Base-by-base conservation (phyloP, 2,888 invertebrate genomes). In the Clitarchus hookeri region DNA sequence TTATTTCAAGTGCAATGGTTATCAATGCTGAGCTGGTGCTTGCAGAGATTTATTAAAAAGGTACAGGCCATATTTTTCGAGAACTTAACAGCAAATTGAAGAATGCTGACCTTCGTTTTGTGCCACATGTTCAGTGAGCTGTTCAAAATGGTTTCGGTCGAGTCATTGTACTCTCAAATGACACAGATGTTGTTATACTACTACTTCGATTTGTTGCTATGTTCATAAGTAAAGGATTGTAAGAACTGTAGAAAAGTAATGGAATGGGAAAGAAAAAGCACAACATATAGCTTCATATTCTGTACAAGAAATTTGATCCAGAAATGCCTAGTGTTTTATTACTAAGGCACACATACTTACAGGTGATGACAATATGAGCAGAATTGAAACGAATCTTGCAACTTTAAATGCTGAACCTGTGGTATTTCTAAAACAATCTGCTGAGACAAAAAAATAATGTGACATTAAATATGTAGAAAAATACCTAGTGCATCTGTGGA, bases 1-100 rank as follows among this genome's bases (percentile, higher is more conserved):
- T n/a, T 79, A 79, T 79, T n/a, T 12, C 79, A 79, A 79, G 79
- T 79, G 79, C 13, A 79, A n/a, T 79, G n/a, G 23, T 79, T 79
- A n/a, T 79, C 23, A 79, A 79, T 79, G 79, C 12, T 13, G 13
- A 79, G 0, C 23, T 19, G 13, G 23, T n/a, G 13, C 79, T 6
- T n/a, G 79, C 25, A 79, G 79, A 79, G 79, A 79, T n/a, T 19
- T 79, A n/a, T n/a, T 79, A 3, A 79, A n/a, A 79, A 79, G 27
- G 6, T 79, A n/a, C 27, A 27, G 23, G 79, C n/a, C 79, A n/a
- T 79, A 79, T n/a, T 79, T 25, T 79, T 79, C 25, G 4, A 79
- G n/a, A 79, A 79, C 25, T 79, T 79, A 79, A 79, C 0, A 79
- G 25, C 79, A 79, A n/a, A 79, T n/a, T 16, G 25, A 23, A 79